phyloP scores from a whole-genome alignment of 2,888 invertebrate genomes.

The Sinelater perroti region DNA sequence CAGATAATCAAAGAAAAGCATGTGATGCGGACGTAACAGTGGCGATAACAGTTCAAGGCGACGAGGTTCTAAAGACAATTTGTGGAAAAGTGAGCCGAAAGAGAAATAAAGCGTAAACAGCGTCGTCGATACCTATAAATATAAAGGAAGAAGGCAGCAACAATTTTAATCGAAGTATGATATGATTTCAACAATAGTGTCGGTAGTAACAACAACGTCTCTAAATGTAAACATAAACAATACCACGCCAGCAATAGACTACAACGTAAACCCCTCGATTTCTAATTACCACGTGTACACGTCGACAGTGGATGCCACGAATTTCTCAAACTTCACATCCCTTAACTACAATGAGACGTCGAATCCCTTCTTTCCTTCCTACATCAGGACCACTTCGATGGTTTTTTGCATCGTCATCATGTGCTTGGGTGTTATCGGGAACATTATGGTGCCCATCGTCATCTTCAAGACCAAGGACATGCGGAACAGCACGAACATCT shows the following conservation, averaged over 20 bases:
- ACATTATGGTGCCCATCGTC: constrained; percentile 92
- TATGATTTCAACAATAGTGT: constrained; percentile 56
- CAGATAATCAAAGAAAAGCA: constrained; percentile 20
- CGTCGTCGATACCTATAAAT: constrained; percentile 4
- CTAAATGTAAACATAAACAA: constrained; percentile 19
- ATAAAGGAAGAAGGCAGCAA: constrained; percentile 20
- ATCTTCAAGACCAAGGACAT: constrained; percentile 92
- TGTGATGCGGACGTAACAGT: constrained; percentile 16
- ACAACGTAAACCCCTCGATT: constrained; percentile 28
- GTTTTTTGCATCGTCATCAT: constrained; percentile 88
- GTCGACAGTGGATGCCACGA: constrained; percentile 23
- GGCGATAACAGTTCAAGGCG: constrained; percentile 26
- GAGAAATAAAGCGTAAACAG: constrained; percentile 26
- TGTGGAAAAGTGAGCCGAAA: constrained; percentile 19
- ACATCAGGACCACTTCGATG: constrained; percentile 89
- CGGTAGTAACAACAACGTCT: constrained; percentile 33
- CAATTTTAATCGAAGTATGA: constrained; percentile 47
- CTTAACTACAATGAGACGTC: constrained; percentile 51
- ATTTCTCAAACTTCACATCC: constrained; percentile 35
- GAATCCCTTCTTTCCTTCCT: constrained; percentile 73
- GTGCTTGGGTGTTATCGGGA: constrained; percentile 89
- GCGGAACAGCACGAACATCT: constrained; percentile 94
- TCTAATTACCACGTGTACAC: constrained; percentile 34
- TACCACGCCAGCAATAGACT: constrained; percentile 33
- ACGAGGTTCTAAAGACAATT: constrained; percentile 18